A percentile compares a stretch with the other conserved stretches of the same genome.
phyloP scores from a whole-genome alignment of 30 jellyfish, hydroid and myxozoan species.

The Sanderia malayensis region DNA sequence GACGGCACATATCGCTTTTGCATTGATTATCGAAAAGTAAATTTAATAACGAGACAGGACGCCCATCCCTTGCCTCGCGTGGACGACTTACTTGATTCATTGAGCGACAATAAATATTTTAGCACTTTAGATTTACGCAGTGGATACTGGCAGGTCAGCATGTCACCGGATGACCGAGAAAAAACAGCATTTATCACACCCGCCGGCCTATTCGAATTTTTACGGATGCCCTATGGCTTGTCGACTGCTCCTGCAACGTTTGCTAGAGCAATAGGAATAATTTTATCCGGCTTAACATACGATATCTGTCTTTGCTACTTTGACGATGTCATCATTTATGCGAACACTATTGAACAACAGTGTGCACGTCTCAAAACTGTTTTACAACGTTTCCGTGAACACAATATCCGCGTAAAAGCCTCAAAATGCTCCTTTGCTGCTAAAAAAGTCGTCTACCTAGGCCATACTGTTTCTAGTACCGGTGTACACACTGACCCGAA shows the following conservation, averaged over 20 bases:
- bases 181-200: slow-evolving; percentile 50
- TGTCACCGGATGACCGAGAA: slow-evolving; percentile 17
- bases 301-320: slow-evolving; percentile 30
- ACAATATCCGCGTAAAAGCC: slow-evolving; percentile 35
- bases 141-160: slow-evolving; percentile 49
- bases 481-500: slow-evolving; percentile 27
- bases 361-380: slow-evolving; percentile 29
- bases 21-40: slow-evolving; percentile 36
- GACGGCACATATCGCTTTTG: slow-evolving; percentile 44
- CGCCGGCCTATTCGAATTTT: slow-evolving; percentile 23
- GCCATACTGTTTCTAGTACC: slow-evolving; percentile 22
- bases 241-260: slow-evolving; percentile 39
- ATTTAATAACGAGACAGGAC: slow-evolving; percentile 41
- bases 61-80: slow-evolving; percentile 53
- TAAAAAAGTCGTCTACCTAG: slow-evolving; percentile 21
- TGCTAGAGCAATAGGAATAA: slow-evolving; percentile 24
- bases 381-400: slow-evolving; percentile 21
- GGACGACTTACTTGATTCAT: slow-evolving; percentile 19
- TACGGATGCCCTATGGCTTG: slow-evolving; percentile 13
- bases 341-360: slow-evolving; percentile 20
- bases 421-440: slow-evolving; percentile 53
- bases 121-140: slow-evolving; percentile 36
- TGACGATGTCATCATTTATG: slow-evolving; percentile 36
- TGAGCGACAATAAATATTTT: slow-evolving; percentile 12
- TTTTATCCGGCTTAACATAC: slow-evolving; percentile 34